A percentile compares a stretch with the other conserved stretches of the same genome.
These are phyloP conservation scores for Gouania willdenowi DNA, from an alignment of 2,797 vertebrate genomes.

Conservation along the genomic window DNA sequence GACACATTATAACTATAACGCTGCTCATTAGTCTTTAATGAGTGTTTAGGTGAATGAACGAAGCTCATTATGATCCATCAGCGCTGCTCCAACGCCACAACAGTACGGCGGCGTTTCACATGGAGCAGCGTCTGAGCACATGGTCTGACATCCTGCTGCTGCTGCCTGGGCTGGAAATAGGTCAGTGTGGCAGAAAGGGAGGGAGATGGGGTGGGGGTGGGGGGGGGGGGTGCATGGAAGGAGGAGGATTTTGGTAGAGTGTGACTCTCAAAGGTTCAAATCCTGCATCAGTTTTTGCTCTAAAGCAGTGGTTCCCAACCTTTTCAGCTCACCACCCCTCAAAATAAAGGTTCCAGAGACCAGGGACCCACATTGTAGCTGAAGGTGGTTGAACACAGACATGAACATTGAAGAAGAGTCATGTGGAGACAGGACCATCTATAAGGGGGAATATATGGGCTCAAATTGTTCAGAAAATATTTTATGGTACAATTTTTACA, in stretches of 20 bases:
- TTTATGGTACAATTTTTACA: no score
- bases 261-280: conserved; percentile 43
- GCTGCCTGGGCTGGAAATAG: conserved; percentile 60
- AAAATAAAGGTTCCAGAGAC: no score
- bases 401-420: no score
- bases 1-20: background rate
- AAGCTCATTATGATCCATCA: conserved; percentile 15
- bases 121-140: conserved; percentile 22
- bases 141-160: conserved; percentile 24
- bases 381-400: no score
- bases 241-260: conserved; percentile 34
- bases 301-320: no score
- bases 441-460: no score
- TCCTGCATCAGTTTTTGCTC: no score
- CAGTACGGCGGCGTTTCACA: conserved; percentile 2
- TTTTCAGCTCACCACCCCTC: no score
- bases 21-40: conserved; percentile 17
- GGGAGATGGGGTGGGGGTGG: conserved; percentile 11
- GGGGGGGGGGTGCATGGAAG: conserved; percentile 3
- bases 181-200: conserved; percentile 66
- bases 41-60: conserved; percentile 16
- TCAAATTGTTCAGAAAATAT: no score
- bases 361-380: no score
- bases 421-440: no score
- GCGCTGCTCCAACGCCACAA: conserved; percentile 14